Conservation (phyloP, 2,888 invertebrate genomes). For the Teinopalpus imperialis region DNA sequence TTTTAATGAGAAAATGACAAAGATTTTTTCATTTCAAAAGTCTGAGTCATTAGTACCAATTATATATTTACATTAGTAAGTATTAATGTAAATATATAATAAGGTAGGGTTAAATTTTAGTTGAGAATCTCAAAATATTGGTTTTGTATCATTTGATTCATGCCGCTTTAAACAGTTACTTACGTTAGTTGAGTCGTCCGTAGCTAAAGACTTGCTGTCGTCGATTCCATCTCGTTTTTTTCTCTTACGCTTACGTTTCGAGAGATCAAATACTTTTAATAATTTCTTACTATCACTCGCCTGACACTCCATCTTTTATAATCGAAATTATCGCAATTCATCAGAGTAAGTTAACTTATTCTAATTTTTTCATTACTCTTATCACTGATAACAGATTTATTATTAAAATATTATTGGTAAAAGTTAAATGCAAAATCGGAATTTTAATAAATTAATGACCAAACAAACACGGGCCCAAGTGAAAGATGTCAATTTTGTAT, state of each 20-base stretch:
- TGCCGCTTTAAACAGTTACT: too few species aligned
- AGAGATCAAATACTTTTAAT: slow-evolving; percentile 66
- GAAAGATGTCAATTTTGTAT: slow-evolving; percentile 46
- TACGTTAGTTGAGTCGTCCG: slow-evolving; percentile 64
- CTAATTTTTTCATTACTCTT: slow-evolving; percentile 44
- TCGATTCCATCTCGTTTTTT: slow-evolving; percentile 57
- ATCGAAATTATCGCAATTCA: slow-evolving; percentile 50
- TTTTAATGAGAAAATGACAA: too few species aligned
- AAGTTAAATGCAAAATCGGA: slow-evolving; percentile 37
- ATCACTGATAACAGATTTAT: slow-evolving; percentile 38
- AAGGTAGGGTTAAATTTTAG: too few species aligned
- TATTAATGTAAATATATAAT: too few species aligned
- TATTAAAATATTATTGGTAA: slow-evolving; percentile 33
- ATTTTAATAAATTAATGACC: slow-evolving; percentile 51
- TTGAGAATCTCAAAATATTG: too few species aligned
- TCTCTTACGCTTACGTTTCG: slow-evolving; percentile 54
- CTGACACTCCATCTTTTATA: slow-evolving; percentile 67
- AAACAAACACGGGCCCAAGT: slow-evolving; percentile 49
- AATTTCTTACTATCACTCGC: slow-evolving; percentile 70
- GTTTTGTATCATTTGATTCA: too few species aligned
- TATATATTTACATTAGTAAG: too few species aligned
- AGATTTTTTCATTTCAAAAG: too few species aligned
- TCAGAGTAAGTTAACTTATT: slow-evolving; percentile 44
- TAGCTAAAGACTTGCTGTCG: slow-evolving; percentile 53
- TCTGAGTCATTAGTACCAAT: too few species aligned